phyloP scores from a whole-genome alignment of 2,888 invertebrate genomes.

The Leptopilina drosophilae region DNA sequence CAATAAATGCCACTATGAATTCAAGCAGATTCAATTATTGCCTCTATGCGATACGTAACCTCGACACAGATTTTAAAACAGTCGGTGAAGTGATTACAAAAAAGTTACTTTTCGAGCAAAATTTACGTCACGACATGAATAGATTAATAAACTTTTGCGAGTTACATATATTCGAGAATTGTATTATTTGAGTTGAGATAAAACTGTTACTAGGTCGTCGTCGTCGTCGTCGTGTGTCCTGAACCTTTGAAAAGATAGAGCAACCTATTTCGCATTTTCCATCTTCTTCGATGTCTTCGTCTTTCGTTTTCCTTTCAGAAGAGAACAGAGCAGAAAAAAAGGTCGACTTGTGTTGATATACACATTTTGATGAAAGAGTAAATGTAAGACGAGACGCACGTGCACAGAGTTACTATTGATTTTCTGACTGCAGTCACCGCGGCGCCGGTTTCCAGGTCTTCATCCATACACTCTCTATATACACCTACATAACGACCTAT shows the following conservation, averaged over 20 bases:
- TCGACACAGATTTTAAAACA: slow-evolving; percentile 22
- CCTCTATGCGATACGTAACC: background rate
- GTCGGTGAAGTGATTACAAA: slow-evolving; percentile 4
- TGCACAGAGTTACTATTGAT: slow-evolving; percentile 71
- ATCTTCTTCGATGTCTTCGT: background rate
- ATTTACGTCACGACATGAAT: too few relatives aligned
- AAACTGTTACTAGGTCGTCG: slow-evolving; percentile 16
- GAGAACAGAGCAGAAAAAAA: background rate
- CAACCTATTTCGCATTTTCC: background rate
- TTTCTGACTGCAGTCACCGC: slow-evolving; percentile 72
- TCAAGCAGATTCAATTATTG: slow-evolving; percentile 24
- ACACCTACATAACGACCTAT: slow-evolving; percentile 26
- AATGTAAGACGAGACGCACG: slow-evolving; percentile 60
- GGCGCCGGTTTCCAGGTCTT: slow-evolving; percentile 67
- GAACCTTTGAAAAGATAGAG: slow-evolving; percentile 7
- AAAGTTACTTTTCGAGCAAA: slow-evolving; percentile 5
- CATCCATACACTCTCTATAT: background rate
- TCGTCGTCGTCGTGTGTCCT: slow-evolving; percentile 12
- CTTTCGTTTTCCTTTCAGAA: background rate
- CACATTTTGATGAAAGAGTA: slow-evolving; percentile 23
- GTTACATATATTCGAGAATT: too few relatives aligned
- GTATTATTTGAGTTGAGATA: background rate
- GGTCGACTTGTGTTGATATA: background rate
- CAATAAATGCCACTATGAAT: background rate
- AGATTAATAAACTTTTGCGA: too few relatives aligned